Evolutionary conservation across 2,888 invertebrate species (phyloP).

Genomic region (Heliconius aoede): DNA sequence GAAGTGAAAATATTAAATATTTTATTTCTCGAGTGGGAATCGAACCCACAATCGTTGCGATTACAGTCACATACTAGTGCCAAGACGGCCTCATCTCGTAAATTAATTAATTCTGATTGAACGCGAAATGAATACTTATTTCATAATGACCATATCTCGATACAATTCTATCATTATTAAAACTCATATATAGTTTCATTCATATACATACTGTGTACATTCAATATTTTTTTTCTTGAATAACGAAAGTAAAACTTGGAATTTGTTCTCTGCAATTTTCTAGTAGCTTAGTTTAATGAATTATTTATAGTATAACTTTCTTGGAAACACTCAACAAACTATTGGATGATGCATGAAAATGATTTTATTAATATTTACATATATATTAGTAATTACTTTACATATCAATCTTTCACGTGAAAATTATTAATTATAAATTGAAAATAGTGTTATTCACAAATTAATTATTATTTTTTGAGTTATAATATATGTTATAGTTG

Average conservation of each 20-base stretch:
- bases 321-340: constrained; percentile 28
- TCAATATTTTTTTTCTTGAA: background rate
- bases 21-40: background rate
- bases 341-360: constrained; percentile 25
- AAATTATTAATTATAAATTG: too few relatives aligned
- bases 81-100: too few relatives aligned
- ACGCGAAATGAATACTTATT: background rate
- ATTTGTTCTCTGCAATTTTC: constrained; percentile 19
- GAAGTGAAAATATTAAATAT: background rate
- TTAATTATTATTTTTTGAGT: too few relatives aligned
- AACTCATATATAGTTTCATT: background rate
- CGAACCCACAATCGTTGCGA: background rate
- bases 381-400: too few relatives aligned
- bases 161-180: background rate
- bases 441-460: too few relatives aligned
- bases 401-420: too few relatives aligned
- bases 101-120: background rate
- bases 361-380: too few relatives aligned
- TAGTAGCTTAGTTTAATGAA: constrained; percentile 30
- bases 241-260: constrained; percentile 39
- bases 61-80: too few relatives aligned
- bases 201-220: background rate
- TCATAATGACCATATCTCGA: background rate
- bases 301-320: constrained; percentile 41
- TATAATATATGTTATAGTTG: too few relatives aligned